A percentile compares a stretch with the other conserved stretches of the same genome.
phyloP scores from a whole-genome alignment of 2,797 vertebrate genomes.

The Tokudaia muenninki region DNA sequence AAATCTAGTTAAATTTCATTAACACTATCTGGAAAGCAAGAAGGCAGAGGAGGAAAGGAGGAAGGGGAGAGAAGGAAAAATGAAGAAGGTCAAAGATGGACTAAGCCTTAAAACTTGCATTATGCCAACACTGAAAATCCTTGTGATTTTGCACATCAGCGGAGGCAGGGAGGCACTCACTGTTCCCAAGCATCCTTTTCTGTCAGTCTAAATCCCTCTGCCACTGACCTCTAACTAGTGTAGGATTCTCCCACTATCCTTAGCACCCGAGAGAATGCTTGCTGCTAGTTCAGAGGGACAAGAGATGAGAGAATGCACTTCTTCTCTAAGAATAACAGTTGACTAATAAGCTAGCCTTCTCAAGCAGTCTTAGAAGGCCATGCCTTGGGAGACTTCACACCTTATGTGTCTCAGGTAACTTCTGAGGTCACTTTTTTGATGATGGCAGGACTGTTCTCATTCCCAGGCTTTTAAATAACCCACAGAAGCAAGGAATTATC shows the following conservation, averaged over 20 bases:
- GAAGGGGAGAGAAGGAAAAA: not conserved
- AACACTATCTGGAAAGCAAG: not conserved
- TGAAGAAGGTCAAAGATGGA: not conserved
- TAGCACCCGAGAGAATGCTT: not conserved
- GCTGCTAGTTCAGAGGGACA: not conserved
- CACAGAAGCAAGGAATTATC: not conserved
- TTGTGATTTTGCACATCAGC: not conserved
- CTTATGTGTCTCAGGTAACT: not conserved
- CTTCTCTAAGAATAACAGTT: not conserved
- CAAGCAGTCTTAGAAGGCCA: not conserved
- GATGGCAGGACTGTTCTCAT: not conserved
- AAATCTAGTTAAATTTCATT: not conserved
- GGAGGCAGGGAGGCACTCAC: not conserved
- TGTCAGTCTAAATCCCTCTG: not conserved
- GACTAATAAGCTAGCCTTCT: not conserved
- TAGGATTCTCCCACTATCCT: accelerated
- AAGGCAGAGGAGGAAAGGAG: not conserved
- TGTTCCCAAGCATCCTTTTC: not conserved
- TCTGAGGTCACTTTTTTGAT: constrained; percentile 5
- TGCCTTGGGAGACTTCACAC: not conserved
- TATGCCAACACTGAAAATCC: not conserved
- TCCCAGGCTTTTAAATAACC: not conserved
- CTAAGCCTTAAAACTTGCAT: not conserved
- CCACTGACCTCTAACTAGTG: not conserved
- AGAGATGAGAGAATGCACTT: not conserved